phyloP scores from a whole-genome alignment of 1,140 invertebrate species.

The Neodiprion pinetum region DNA sequence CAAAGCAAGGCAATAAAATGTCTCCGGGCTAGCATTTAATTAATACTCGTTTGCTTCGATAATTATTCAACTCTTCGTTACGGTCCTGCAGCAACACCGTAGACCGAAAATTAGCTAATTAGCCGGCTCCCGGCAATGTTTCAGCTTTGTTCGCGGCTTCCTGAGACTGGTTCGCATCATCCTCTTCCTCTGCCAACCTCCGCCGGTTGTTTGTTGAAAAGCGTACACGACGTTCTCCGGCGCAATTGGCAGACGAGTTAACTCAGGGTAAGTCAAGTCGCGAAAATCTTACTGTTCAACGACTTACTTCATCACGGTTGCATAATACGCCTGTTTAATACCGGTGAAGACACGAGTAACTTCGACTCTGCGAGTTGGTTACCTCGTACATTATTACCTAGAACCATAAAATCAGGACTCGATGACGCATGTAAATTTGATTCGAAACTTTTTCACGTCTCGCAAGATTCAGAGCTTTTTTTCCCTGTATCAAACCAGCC shows the following conservation, averaged over 20 bases:
- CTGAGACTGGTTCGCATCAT: too few relatives aligned
- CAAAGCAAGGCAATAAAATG: too few relatives aligned
- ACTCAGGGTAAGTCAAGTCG: background rate
- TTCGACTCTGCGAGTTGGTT: too few relatives aligned
- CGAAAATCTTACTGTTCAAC: background rate
- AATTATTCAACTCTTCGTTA: background rate
- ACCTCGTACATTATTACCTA: background rate
- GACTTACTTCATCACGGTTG: background rate
- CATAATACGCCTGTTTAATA: too few relatives aligned
- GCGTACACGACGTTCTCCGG: background rate
- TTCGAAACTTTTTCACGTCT: background rate
- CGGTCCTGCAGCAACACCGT: background rate
- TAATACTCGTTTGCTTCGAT: background rate
- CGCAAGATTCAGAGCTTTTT: conserved; percentile 21
- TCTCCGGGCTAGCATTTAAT: background rate
- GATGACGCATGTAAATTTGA: too few relatives aligned
- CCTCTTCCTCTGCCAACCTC: too few relatives aligned
- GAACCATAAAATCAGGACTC: background rate
- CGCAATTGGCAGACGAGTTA: background rate
- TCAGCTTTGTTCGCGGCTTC: too few relatives aligned
- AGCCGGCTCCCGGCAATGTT: background rate
- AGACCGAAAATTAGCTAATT: background rate
- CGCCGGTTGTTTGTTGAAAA: background rate
- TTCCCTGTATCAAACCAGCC: conserved; percentile 13
- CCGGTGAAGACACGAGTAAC: too few relatives aligned